phyloP scores from a whole-genome alignment of 2,113 vertebrate genomes.

The Aphelocoma coerulescens region DNA sequence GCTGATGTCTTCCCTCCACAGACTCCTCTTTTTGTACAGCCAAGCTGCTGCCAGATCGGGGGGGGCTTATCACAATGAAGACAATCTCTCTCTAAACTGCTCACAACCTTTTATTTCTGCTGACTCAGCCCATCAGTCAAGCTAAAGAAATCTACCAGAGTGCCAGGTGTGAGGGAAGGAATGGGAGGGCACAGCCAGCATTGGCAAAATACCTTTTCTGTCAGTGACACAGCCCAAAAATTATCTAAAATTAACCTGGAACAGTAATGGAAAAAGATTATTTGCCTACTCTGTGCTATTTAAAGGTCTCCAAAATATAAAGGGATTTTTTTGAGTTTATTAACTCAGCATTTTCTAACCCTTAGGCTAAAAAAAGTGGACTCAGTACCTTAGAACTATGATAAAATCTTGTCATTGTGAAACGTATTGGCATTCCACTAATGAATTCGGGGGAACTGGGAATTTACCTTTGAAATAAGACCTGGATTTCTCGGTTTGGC shows the following conservation, averaged over 20 bases:
- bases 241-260: not conserved
- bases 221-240: not conserved
- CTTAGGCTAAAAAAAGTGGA: not conserved
- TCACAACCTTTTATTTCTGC: not conserved
- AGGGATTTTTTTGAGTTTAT: not conserved
- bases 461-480: not conserved
- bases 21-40: not conserved
- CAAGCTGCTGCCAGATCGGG: not conserved
- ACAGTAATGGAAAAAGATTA: not conserved
- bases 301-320: not conserved
- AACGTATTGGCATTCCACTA: not conserved
- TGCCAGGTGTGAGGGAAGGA: not conserved
- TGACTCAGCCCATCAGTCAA: not conserved
- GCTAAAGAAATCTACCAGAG: not conserved
- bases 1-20: not conserved
- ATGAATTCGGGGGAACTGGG: not conserved
- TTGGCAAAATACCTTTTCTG: not conserved
- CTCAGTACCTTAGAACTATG: not conserved
- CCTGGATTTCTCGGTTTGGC: not conserved
- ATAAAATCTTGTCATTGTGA: not conserved
- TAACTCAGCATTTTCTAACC: not conserved
- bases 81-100: not conserved
- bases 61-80: accelerated
- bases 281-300: not conserved
- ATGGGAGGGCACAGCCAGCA: not conserved